Conservation (phyloP, 2,888 invertebrate species). For the Cremastinae sp. region DNA sequence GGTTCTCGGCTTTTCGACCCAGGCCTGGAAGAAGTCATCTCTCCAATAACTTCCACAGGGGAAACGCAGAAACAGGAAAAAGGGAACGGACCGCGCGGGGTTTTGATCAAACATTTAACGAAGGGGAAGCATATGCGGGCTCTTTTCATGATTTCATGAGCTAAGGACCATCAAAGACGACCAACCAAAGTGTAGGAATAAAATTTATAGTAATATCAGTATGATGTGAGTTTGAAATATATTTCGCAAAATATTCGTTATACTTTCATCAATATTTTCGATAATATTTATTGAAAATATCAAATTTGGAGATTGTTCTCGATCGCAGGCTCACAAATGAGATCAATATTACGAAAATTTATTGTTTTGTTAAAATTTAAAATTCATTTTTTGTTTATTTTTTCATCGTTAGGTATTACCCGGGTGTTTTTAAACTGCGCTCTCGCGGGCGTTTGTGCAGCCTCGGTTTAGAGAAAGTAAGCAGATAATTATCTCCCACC, state of each 20-base stretch:
- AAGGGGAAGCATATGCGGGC: conserved; percentile 55
- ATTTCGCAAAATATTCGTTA: too few relatives aligned
- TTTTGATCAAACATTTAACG: conserved; percentile 49
- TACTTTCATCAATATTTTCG: too few relatives aligned
- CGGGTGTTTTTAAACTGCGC: not conserved
- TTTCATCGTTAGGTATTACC: not conserved
- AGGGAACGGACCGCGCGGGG: conserved; percentile 47
- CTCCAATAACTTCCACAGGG: conserved; percentile 65
- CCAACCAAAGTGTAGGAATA: too few relatives aligned
- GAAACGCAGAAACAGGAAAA: conserved; percentile 23
- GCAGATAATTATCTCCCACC: conserved; percentile 69
- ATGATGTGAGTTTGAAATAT: too few relatives aligned
- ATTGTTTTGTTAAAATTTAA: too few relatives aligned
- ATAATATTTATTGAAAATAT: too few relatives aligned
- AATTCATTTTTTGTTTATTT: not conserved
- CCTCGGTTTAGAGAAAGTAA: conserved; percentile 71
- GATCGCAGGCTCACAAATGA: too few relatives aligned
- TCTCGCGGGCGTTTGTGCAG: conserved; percentile 19
- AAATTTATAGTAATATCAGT: too few relatives aligned
- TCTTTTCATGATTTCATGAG: conserved; percentile 66
- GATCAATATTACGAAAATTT: too few relatives aligned
- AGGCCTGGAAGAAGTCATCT: conserved; percentile 74
- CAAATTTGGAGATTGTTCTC: too few relatives aligned
- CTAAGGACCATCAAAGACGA: not conserved
- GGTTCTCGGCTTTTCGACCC: conserved; percentile 66